Percentiles rank a stretch among this genome's conserved stretches.
Conservation (phyloP, 2,888 invertebrate genomes). For the Patella ulyssiponensis region DNA sequence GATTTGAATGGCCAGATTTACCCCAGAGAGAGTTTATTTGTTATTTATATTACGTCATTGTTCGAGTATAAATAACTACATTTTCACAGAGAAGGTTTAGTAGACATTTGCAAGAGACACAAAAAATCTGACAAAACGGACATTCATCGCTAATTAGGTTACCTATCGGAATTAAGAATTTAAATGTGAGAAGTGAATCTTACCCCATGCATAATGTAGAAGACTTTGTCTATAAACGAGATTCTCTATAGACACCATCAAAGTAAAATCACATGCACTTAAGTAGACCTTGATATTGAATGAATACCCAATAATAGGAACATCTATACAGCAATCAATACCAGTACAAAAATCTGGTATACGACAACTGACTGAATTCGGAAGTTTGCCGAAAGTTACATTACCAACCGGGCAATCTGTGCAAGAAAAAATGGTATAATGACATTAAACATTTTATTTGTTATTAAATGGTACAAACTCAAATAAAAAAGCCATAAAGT, state of each 20-base stretch:
- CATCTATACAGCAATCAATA: slow-evolving; percentile 49
- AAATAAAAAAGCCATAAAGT: too few relatives aligned
- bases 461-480: too few relatives aligned
- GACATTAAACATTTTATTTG: background rate
- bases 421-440: background rate
- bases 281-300: slow-evolving; percentile 43
- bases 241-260: slow-evolving; percentile 49
- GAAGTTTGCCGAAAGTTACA: background rate
- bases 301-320: slow-evolving; percentile 37
- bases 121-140: too few relatives aligned
- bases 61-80: too few relatives aligned
- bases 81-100: too few relatives aligned
- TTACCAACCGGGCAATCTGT: background rate
- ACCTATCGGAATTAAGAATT: too few relatives aligned
- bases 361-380: slow-evolving; percentile 39
- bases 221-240: slow-evolving; percentile 41
- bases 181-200: background rate
- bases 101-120: too few relatives aligned
- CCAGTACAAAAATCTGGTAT: slow-evolving; percentile 48
- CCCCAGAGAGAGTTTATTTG: too few relatives aligned
- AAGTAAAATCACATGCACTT: slow-evolving; percentile 45
- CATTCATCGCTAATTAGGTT: too few relatives aligned
- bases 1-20: too few relatives aligned
- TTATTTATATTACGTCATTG: too few relatives aligned
- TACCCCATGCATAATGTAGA: slow-evolving; percentile 46